These are phyloP conservation scores for Stegophylla sp. DNA, from an alignment of 2,888 invertebrate species.

Conservation along the genomic window DNA sequence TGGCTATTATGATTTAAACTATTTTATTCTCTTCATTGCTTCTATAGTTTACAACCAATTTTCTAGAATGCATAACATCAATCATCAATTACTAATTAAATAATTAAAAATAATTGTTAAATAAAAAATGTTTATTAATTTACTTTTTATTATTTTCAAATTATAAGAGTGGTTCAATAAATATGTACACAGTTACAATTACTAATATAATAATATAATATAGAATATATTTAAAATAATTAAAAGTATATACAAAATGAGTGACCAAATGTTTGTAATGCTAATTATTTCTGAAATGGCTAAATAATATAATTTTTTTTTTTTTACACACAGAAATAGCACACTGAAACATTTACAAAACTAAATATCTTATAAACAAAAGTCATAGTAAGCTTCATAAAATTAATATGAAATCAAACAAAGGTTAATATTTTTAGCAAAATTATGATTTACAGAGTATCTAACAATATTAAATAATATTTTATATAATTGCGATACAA, in stretches of 20 bases:
- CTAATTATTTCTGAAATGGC: constrained; percentile 40
- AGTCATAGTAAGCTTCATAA: constrained; percentile 43
- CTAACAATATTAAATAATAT: constrained; percentile 35
- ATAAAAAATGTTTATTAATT: too few species aligned
- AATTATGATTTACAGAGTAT: constrained; percentile 44
- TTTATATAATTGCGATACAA: constrained; percentile 9
- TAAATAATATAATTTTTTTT: constrained; percentile 25
- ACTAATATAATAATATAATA: constrained; percentile 45
- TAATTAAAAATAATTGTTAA: too few species aligned
- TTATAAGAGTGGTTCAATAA: constrained; percentile 1
- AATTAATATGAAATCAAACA: constrained; percentile 44
- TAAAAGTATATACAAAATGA: constrained; percentile 40
- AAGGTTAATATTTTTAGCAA: constrained; percentile 42
- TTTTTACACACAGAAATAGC: constrained; percentile 43
- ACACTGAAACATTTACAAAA: constrained; percentile 15
- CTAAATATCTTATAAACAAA: constrained; percentile 45
- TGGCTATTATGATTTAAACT: too few species aligned
- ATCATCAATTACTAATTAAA: too few species aligned
- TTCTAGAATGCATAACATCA: too few species aligned
- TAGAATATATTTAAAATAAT: constrained; percentile 48
- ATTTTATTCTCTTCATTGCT: too few species aligned
- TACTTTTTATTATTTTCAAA: not conserved
- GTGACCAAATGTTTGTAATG: constrained; percentile 35
- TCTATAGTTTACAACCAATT: too few species aligned
- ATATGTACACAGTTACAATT: constrained; percentile 19